Evolutionary conservation across 2,113 vertebrate species (phyloP).

Genomic region (Sphaerodactylus townsendi): DNA sequence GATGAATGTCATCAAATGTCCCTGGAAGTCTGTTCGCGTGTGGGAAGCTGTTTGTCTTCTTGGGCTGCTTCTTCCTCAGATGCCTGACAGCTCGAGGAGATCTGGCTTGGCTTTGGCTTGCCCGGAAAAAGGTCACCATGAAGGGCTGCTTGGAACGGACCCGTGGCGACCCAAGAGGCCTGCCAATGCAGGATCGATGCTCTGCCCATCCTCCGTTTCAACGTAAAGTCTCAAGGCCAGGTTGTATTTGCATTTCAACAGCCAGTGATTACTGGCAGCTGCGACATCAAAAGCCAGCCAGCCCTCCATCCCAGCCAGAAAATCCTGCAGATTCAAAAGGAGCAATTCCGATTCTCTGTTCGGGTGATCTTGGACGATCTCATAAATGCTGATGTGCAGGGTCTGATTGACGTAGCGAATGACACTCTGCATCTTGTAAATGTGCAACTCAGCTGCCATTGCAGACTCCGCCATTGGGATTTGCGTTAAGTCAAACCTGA

Average conservation of each 20-base stretch:
- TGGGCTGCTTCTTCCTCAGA: constrained; percentile 76
- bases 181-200: constrained; percentile 83
- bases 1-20: constrained; percentile 79
- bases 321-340: constrained; percentile 90
- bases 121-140: constrained; percentile 95
- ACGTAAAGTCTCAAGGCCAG: constrained; percentile 91
- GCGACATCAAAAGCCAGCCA: constrained; percentile 95
- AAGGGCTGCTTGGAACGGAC: constrained; percentile 92
- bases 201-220: constrained; percentile 89
- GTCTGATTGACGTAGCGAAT: constrained; percentile 78
- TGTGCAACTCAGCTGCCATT: constrained; percentile 90
- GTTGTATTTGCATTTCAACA: constrained; percentile 81
- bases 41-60: constrained; percentile 84
- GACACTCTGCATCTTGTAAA: constrained; percentile 87
- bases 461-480: constrained; percentile 88
- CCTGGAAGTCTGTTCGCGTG: constrained; percentile 80
- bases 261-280: constrained; percentile 89
- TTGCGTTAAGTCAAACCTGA: constrained; percentile 90
- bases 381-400: constrained; percentile 88
- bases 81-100: constrained; percentile 77
- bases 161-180: constrained; percentile 87
- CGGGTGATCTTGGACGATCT: constrained; percentile 82
- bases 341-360: constrained; percentile 91
- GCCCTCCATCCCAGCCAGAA: constrained; percentile 85
- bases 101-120: constrained; percentile 77